Conservation (phyloP, 64 coral and sea anemone species). For the Cladopsammia gracilis region DNA sequence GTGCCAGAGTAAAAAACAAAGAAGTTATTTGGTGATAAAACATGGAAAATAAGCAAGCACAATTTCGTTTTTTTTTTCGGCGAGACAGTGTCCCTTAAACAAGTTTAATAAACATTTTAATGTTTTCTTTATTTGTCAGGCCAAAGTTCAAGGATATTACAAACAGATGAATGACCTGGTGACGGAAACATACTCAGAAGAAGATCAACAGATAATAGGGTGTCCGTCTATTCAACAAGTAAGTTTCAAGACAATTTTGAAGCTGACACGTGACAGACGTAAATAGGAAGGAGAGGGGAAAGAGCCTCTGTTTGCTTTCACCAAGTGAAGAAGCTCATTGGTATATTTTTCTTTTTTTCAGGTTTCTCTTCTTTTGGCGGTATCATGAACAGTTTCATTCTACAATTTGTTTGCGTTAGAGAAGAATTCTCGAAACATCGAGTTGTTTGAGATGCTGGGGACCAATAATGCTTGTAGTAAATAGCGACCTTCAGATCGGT, state of each 20-base stretch:
- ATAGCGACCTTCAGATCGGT: too few species aligned
- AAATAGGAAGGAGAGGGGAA: neutral
- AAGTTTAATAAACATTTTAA: neutral
- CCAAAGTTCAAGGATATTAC: conserved; percentile 95
- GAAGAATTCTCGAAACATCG: too few species aligned
- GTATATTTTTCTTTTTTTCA: neutral
- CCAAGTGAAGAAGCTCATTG: too few species aligned
- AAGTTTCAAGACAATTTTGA: neutral
- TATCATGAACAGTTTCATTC: neutral
- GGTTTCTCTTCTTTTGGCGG: conserved; percentile 42
- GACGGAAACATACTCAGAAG: conserved; percentile 77
- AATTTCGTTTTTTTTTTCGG: too few species aligned
- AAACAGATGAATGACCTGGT: conserved; percentile 97
- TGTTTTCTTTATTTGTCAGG: conserved; percentile 55
- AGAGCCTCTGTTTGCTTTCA: neutral
- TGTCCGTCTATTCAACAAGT: conserved; percentile 97
- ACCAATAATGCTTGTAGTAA: too few species aligned
- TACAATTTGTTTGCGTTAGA: too few species aligned
- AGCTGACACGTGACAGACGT: neutral
- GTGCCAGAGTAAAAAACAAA: too few species aligned
- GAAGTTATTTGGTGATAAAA: too few species aligned
- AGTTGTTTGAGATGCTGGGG: too few species aligned
- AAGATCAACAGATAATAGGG: conserved; percentile 95
- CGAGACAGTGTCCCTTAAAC: too few species aligned
- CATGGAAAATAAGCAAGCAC: too few species aligned